Evolutionary conservation across 2,888 invertebrate genomes (phyloP), one percentile per base, ranked within the genome.

Genomic region (Lacanobia wlatinum): DNA sequence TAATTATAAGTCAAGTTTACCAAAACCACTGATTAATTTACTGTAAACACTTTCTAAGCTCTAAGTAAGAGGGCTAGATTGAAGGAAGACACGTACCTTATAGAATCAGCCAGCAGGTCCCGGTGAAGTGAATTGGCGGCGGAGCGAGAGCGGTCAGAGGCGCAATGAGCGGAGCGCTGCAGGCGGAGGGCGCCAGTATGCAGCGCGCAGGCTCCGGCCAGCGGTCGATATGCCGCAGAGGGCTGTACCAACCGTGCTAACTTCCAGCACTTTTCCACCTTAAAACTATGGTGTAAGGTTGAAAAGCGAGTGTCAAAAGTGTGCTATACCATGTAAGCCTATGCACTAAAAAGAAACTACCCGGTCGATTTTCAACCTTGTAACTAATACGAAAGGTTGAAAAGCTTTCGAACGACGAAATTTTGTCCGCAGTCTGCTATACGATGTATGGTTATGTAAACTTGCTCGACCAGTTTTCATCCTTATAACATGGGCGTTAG

Each of bases 61-160:
- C 4, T n/a, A 16, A n/a, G 40, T 61, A 14, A 40, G 21, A 48
- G 2, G 8, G 0, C 3, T 1, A 53, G 3, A 48, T 1, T n/a
- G 18, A 52, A 56, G 21, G 4, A 14, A 23, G 40, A 43, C 23
- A 64, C 78, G 12, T 65, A 78, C 68, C 61, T 78, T 61, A 18
- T n/a, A n/a, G 5, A 2, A 34, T 38, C 10, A 56, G 60, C 68
- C 53, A 56, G 43, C 1, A 18, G 4, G 12, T n/a, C 5, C 9
- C 2, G 23, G 52, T 18, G 34, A 2, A 53, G 38, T n/a, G 64
- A 23, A 34, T 50, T 52, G 38, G 23, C 38, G 16, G 34, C 18
- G 12, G 21, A 58, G 50, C 56, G 1, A 16, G 58, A 16, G 23
- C 16, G 73, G 34, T 59, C 14, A 50, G 53, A 53, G 58, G 61